Evolutionary conservation across 2,888 invertebrate species (phyloP), one percentile per base, ranked within the genome.

Genomic region (Athrips mouffetella): DNA sequence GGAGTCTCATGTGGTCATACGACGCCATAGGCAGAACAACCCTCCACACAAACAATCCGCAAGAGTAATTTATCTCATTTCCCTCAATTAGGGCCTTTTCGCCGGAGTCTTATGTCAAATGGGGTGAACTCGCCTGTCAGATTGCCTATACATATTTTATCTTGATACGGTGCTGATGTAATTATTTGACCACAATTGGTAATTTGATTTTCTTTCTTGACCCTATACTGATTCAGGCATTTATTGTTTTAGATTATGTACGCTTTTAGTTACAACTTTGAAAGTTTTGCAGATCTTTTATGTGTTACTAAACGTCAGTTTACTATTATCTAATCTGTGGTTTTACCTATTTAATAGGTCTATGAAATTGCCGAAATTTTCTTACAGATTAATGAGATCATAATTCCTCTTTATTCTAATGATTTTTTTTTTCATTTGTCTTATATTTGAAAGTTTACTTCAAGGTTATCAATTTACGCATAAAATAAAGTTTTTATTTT

Each of bases 41-140:
- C 16, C 56, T 48, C 52, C 55, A 50, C 52, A 60, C 64, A 66
- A 74, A 78, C 70, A 73, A 72, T 72, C 69, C 67, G 63, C 69
- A 73, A 66, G 63, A 72, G 76, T 79, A 77, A 83, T 82, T 84
- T 80, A 77, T 84, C 76, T 77, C 75, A 81, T 84, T 84, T 82
- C 76, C 81, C 72, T 76, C 80, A 80, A 82, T 82, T 80, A 83
- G 70, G 69, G 60, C 69, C 75, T 81, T 84, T 80, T 78, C 74
- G 76, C 64, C 56, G 65, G 70, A 70, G 67, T 74, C 76, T 65
- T 67, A 70, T 79, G 74, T 77, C 76, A 79, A 73, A 76, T 74
- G 65, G 79, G 79, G 76, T 75, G 71, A 70, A 65, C 55, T 65
- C 54, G 49, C 47, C 57, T 58, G 64, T 67, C 68, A 63, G 67